These are phyloP conservation scores for Acrocephalus kingi DNA, from an alignment of 2,113 vertebrate genomes.

Conservation along the genomic window DNA sequence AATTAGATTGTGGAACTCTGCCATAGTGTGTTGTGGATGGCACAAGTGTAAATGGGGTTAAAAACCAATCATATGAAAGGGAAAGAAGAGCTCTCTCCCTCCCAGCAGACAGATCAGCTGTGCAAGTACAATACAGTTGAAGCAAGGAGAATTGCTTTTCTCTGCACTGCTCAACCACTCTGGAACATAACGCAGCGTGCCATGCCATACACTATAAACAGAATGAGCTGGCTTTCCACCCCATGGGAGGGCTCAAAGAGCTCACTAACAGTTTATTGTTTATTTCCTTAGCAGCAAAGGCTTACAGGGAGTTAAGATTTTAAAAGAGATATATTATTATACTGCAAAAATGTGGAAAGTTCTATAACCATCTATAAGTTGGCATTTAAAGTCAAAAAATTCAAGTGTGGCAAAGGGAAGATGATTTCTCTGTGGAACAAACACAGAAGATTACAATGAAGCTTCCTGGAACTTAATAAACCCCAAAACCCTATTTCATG, in stretches of 20 bases:
- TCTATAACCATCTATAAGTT: background rate
- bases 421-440: background rate
- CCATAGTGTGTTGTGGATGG: background rate
- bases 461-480: background rate
- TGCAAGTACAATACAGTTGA: rapidly evolving
- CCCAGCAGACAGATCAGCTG: background rate
- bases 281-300: background rate
- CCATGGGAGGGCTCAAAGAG: background rate
- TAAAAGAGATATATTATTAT: background rate
- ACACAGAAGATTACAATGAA: background rate
- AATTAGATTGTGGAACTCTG: background rate
- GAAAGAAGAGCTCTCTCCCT: background rate
- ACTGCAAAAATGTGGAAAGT: background rate
- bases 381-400: background rate
- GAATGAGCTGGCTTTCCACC: background rate
- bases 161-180: background rate
- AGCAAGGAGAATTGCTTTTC: background rate
- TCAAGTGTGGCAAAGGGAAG: background rate
- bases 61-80: background rate
- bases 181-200: background rate
- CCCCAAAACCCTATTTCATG: background rate
- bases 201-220: background rate
- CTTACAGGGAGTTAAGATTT: background rate
- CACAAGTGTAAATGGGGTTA: background rate
- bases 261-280: background rate